phyloP scores from a whole-genome alignment of 2,797 vertebrate species.

The Acanthurus leucopareius region DNA sequence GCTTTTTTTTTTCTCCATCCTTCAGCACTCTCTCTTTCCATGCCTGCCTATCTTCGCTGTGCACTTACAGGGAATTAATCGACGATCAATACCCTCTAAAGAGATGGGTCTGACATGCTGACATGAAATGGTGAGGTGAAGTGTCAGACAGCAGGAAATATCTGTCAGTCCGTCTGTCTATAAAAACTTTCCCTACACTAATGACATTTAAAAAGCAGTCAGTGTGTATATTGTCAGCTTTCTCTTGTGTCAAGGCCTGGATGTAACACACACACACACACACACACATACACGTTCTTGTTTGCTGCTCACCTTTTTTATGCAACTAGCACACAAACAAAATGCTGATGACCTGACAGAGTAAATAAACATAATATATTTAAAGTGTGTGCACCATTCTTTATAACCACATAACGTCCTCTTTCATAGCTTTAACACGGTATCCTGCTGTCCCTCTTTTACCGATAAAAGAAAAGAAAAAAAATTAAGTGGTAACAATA shows the following conservation, averaged over 20 bases:
- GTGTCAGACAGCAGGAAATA: neutral
- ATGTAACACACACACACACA: neutral
- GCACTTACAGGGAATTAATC: constrained; percentile 2
- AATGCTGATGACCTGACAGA: no score
- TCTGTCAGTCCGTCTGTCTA: neutral
- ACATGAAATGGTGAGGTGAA: constrained; percentile 9
- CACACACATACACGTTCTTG: neutral
- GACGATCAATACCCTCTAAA: constrained; percentile 4
- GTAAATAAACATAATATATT: no score
- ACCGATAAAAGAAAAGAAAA: no score
- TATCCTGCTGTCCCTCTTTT: no score
- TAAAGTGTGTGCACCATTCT: no score
- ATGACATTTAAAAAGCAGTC: neutral
- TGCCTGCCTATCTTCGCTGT: neutral
- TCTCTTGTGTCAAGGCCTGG: no score
- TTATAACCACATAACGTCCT: no score
- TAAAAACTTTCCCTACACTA: neutral
- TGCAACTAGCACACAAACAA: neutral
- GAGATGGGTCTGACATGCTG: neutral
- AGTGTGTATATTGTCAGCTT: neutral
- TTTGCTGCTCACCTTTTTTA: neutral
- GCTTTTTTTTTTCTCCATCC: neutral
- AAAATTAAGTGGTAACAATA: no score
- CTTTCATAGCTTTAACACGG: no score
- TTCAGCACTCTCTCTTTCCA: neutral